Percentiles rank a stretch among this genome's conserved stretches.
phyloP scores from a whole-genome alignment of 2,888 invertebrate genomes.

The Rhamnusium bicolor region DNA sequence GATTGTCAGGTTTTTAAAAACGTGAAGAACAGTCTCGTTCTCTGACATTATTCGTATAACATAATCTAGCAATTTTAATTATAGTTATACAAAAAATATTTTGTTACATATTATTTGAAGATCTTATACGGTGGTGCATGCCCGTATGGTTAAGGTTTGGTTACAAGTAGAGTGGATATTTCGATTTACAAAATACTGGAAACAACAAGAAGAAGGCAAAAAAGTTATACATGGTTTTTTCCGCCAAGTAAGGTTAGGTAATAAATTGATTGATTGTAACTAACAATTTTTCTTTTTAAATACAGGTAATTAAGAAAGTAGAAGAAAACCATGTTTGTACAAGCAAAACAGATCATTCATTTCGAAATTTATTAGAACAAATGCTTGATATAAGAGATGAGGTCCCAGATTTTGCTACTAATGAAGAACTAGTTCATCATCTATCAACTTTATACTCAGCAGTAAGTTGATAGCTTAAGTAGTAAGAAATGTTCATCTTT shows the following conservation, averaged over 20 bases:
- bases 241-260: conserved; percentile 39
- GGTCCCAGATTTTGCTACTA: conserved; percentile 52
- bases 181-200: conserved; percentile 45
- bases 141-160: conserved; percentile 59
- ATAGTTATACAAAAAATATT: too few species aligned
- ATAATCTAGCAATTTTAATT: too few species aligned
- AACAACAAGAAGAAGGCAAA: conserved; percentile 46
- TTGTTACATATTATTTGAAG: conserved; percentile 39
- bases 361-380: conserved; percentile 53
- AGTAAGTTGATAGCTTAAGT: conserved; percentile 53
- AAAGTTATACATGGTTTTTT: conserved; percentile 51
- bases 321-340: conserved; percentile 33
- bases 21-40: too few species aligned
- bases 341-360: conserved; percentile 30
- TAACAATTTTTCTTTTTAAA: background rate
- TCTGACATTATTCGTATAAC: too few species aligned
- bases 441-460: conserved; percentile 56
- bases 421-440: conserved; percentile 57
- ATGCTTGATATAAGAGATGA: conserved; percentile 52
- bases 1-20: too few species aligned
- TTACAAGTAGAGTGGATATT: conserved; percentile 54
- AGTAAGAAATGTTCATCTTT: too few species aligned
- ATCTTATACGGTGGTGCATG: conserved; percentile 53
- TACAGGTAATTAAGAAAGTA: conserved; percentile 34
- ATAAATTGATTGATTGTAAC: background rate